Conservation (phyloP, 2,888 invertebrate species). For the Poecilus cupreus region DNA sequence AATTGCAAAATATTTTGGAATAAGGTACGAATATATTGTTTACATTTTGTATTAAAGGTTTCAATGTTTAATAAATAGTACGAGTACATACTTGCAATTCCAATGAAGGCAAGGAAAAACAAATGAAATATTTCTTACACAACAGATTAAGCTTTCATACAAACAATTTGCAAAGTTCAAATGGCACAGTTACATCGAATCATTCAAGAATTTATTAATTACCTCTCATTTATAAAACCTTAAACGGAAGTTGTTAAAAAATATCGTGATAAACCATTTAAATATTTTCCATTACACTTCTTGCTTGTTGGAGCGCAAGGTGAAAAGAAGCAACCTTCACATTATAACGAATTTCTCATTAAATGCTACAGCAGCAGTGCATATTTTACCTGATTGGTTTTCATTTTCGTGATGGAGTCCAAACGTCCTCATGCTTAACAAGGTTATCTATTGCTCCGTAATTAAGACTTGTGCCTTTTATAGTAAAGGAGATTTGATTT, state of each 20-base stretch:
- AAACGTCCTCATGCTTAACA: slow-evolving; percentile 16
- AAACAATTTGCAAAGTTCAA: neutral
- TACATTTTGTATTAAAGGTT: too few relatives aligned
- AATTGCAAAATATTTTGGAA: too few relatives aligned
- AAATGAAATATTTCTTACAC: too few relatives aligned
- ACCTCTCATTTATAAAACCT: neutral
- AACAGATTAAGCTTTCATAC: too few relatives aligned
- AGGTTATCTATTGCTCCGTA: neutral
- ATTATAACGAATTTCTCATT: slow-evolving; percentile 25
- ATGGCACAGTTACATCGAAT: slow-evolving; percentile 5
- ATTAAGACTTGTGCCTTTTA: neutral
- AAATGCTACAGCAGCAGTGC: slow-evolving; percentile 5
- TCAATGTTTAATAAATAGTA: too few relatives aligned
- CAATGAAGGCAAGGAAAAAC: too few relatives aligned
- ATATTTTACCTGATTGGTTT: slow-evolving; percentile 21
- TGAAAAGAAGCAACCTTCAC: slow-evolving; percentile 27
- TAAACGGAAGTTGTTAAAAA: slow-evolving; percentile 5
- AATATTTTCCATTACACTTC: slow-evolving; percentile 28
- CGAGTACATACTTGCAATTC: too few relatives aligned
- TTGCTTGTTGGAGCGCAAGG: neutral
- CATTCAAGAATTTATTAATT: slow-evolving; percentile 1
- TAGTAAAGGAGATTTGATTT: neutral
- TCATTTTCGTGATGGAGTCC: slow-evolving; percentile 1
- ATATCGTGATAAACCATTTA: neutral
- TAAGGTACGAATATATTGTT: too few relatives aligned